Base-by-base conservation (phyloP, 2,797 vertebrate genomes). In the Capromys pilorides region DNA sequence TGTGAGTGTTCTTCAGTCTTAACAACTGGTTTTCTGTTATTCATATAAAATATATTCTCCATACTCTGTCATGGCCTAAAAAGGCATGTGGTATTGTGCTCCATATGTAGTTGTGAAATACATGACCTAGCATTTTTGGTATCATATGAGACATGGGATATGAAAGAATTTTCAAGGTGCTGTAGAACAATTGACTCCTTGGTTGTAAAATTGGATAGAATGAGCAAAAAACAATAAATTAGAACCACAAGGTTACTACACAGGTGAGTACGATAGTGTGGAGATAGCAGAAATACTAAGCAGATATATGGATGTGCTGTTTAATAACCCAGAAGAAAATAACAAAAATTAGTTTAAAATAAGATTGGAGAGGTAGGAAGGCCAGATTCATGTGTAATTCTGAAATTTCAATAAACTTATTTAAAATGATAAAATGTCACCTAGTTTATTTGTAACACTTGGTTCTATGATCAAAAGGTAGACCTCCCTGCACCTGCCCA, bases 321-420 rank as follows among this genome's bases (percentile, higher is more conserved):
- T 88, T 90, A 49, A 79, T 85, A 80, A 89, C 64, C 39, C 92
- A 93, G n/a, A n/a, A n/a, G n/a, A n/a, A 93, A 94, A 94, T 92
- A 28, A 28, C 19, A 93, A 41, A 96, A 95, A 85, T 39, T 51
- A 94, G 93, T 24, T 89, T 10, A 87, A 90, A 81, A 10, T 92
- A 87, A 9, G 41, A 97, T 93, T 80, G 7, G 64, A 93, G 49
- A 93, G 33, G 31, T 69, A 61, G 77, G 31, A 90, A 36, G 13
- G 5, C 21, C 77, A 94, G 14, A 83, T 69, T 89, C 57, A 75
- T 5, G 5, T 61, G 1, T 90, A 79, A 94, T 16, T 80, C 64
- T 45, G 73, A 92, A 92, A 86, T 92, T 45, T 90, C 78, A 87
- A 57, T 71, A 92, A 93, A 4, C 11, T 93, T 36, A 88, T 28